Evolutionary conservation across 2,888 invertebrate species (phyloP), one percentile per base, ranked within the genome.

Genomic region (Andrena hattorfiana): DNA sequence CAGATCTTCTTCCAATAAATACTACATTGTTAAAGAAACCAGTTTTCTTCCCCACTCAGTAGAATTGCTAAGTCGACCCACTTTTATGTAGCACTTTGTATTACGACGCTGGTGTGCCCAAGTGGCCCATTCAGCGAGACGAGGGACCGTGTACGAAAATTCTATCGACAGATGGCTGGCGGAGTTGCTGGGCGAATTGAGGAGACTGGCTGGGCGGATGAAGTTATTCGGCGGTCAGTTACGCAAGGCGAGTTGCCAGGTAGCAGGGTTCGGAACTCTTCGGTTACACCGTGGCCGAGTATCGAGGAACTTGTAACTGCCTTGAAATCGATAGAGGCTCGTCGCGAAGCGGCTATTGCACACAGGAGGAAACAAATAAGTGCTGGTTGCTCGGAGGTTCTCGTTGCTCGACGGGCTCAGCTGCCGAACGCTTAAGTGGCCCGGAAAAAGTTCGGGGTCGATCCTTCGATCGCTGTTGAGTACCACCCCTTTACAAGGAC

Each of bases 301-400:
- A 35, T 69, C 59, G 23, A 6, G 49, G 23, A 49, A n/a, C 35
- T 42, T 13, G 0, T n/a, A 20, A 10, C 8, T 23, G 23, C 13
- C 35, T 32, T 35, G 64, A 26, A 64, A 73, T 73, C 73, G 42
- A 73, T 73, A 42, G 35, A 7, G 35, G 16, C 30, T n/a, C 26
- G n/a, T 10, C 30, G 56, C 8, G 20, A 20, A n/a, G 2, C 3
- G 6, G 7, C 26, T 7, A 49, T 20, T 26, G 63, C 20, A 60
- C 28, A 60, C 60, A 42, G n/a, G 4, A 13, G 10, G 60, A 49
- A 60, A 32, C 49, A 60, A 49, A 68, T 49, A 74, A 75, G 32
- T 59, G 32, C 4, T 8, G 16, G 66, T 48, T 30, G 8, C 8
- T n/a, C 16, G 20, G 28, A 13, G 32, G 32, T n/a, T 28, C 13